A percentile compares a stretch with the other conserved stretches of the same genome.
Evolutionary conservation across 2,797 vertebrate species (phyloP).

Genomic region (Aselliscus stoliczkanus): DNA sequence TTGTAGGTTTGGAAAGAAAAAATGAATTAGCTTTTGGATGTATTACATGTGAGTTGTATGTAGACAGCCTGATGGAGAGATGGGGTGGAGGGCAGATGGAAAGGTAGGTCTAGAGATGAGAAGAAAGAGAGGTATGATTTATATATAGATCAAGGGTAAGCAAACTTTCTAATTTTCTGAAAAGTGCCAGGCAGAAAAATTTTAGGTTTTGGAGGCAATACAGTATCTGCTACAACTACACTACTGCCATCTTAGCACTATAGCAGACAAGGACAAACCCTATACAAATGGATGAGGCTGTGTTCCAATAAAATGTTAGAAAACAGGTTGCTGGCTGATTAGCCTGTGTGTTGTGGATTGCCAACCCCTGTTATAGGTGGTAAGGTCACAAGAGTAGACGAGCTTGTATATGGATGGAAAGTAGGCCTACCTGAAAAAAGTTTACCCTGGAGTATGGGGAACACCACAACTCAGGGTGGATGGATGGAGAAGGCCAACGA

Average conservation of each 20-base stretch:
- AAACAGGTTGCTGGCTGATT: neutral
- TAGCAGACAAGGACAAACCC: neutral
- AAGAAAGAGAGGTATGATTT: neutral
- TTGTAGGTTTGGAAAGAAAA: neutral
- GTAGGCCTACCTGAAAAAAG: neutral
- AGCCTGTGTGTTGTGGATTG: neutral
- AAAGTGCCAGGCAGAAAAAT: neutral
- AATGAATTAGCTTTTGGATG: neutral
- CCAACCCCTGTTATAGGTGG: neutral
- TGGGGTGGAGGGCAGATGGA: neutral
- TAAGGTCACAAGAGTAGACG: neutral
- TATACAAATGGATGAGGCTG: neutral
- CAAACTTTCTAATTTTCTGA: neutral
- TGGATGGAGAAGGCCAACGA: neutral
- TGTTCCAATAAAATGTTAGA: neutral
- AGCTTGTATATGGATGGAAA: neutral
- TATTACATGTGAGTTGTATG: neutral
- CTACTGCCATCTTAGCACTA: neutral
- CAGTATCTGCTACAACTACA: neutral
- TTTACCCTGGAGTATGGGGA: neutral
- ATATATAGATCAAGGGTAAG: neutral
- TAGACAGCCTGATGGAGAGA: neutral
- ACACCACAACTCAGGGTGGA: accelerated
- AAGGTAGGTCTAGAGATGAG: neutral
- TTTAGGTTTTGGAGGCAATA: neutral